Conservation (phyloP, 2,113 vertebrate genomes). For the Xyrauchen texanus region DNA sequence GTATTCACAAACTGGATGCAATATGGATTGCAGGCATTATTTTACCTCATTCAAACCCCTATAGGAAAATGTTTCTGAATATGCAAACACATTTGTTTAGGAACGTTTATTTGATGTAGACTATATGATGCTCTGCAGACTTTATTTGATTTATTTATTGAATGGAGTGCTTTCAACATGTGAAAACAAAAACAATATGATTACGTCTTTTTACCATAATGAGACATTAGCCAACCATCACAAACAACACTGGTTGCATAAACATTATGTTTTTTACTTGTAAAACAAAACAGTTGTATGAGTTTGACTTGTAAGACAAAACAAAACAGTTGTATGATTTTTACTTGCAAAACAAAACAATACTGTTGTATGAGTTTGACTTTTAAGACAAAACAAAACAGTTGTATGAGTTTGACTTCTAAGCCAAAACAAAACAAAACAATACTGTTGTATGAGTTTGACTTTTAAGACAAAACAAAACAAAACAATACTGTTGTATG, state of each 20-base stretch:
- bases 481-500: no score
- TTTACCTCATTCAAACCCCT: neutral
- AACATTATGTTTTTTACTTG: neutral
- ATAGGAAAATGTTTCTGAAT: neutral
- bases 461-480: no score
- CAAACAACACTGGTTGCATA: neutral
- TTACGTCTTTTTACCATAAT: slow-evolving; percentile 3
- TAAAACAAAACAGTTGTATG: no score
- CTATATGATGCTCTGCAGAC: slow-evolving; percentile 4
- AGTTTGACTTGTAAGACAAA: neutral
- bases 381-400: no score
- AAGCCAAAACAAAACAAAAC: no score
- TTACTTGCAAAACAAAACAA: no score
- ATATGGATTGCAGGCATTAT: no score
- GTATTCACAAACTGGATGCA: no score
- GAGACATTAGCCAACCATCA: slow-evolving; percentile 6
- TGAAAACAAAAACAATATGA: slow-evolving; percentile 15
- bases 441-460: no score
- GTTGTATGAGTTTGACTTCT: no score
- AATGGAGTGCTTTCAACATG: slow-evolving; percentile 5
- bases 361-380: no score
- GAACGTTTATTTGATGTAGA: neutral
- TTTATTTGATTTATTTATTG: slow-evolving; percentile 3
- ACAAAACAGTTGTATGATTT: no score
- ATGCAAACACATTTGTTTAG: neutral